phyloP scores from a whole-genome alignment of 2,888 invertebrate species.

The Acholoe squamosa region DNA sequence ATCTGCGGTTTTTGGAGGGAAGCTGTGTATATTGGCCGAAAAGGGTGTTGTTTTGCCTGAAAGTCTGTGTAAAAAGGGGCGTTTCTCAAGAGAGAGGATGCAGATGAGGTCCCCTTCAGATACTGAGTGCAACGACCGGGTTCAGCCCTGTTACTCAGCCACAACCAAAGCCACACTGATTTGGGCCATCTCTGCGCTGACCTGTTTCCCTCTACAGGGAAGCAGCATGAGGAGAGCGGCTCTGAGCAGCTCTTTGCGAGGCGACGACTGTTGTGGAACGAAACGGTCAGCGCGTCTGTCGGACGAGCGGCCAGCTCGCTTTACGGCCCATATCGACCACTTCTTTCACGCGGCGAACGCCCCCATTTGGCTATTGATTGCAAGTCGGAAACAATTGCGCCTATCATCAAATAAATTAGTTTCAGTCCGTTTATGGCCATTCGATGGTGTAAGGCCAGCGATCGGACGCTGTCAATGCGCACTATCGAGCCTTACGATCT shows the following conservation, averaged over 20 bases:
- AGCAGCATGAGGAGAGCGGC: background rate
- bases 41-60: too few relatives aligned
- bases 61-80: too few relatives aligned
- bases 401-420: conserved; percentile 57
- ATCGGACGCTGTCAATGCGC: conserved; percentile 33
- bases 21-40: too few relatives aligned
- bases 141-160: background rate
- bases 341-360: conserved; percentile 52
- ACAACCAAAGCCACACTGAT: background rate
- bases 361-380: conserved; percentile 56
- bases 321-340: conserved; percentile 52
- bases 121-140: background rate
- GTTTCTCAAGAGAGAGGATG: too few relatives aligned
- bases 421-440: conserved; percentile 56
- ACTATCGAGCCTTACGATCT: conserved; percentile 28
- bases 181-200: conserved; percentile 9
- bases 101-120: too few relatives aligned
- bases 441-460: conserved; percentile 46
- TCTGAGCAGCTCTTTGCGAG: background rate
- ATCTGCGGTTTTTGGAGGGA: too few relatives aligned
- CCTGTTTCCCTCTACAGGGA: background rate
- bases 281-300: conserved; percentile 20
- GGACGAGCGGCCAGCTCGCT: conserved; percentile 17
- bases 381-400: conserved; percentile 55
- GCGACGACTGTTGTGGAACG: conserved; percentile 44